phyloP scores from a whole-genome alignment of 2,888 invertebrate species.

The Fragum fragum region DNA sequence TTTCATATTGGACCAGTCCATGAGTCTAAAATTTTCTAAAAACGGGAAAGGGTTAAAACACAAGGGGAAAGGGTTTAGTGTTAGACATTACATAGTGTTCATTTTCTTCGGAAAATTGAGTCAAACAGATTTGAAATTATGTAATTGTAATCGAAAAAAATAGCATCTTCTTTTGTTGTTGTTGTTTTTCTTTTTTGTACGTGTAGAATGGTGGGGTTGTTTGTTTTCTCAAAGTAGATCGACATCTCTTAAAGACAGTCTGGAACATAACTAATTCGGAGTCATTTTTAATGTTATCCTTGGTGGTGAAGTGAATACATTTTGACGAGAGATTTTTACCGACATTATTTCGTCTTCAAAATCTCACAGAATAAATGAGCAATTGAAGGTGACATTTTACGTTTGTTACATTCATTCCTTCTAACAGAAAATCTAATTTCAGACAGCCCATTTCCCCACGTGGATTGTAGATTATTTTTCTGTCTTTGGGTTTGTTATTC shows the following conservation, averaged over 20 bases:
- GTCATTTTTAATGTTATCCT: background rate
- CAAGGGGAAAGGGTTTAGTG: too few species aligned
- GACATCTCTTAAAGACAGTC: background rate
- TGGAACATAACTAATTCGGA: background rate
- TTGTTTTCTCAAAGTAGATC: background rate
- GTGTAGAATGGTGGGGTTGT: background rate
- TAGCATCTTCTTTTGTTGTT: too few species aligned
- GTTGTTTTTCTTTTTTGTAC: too few species aligned
- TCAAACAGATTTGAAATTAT: too few species aligned
- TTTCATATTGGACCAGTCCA: too few species aligned
- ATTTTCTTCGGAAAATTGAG: too few species aligned
- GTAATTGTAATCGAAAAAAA: too few species aligned
- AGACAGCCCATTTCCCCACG: background rate
- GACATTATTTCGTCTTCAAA: background rate
- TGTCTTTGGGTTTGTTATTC: background rate
- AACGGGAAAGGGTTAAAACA: too few species aligned
- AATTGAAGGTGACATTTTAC: constrained; percentile 22
- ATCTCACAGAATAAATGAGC: constrained; percentile 10
- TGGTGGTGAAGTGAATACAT: constrained; percentile 14
- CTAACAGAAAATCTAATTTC: constrained; percentile 20
- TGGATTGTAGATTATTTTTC: constrained; percentile 1
- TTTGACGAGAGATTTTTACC: constrained; percentile 12
- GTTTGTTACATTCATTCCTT: background rate
- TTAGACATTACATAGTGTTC: too few species aligned
- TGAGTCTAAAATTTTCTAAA: too few species aligned